phyloP scores from a whole-genome alignment of 2,113 vertebrate genomes.

The Cavia aperea region DNA sequence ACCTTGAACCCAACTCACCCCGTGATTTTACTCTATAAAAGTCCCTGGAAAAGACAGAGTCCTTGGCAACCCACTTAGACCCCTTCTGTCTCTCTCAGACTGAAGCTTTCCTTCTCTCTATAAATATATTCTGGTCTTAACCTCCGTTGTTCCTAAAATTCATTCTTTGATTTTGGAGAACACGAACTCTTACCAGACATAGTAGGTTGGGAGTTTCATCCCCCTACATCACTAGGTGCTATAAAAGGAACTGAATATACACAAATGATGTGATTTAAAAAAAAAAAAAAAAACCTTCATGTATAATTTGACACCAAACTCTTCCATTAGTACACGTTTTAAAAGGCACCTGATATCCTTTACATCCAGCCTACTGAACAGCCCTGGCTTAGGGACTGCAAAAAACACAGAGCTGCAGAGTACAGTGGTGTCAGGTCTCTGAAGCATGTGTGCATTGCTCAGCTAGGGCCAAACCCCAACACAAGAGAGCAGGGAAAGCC shows the following conservation, averaged over 20 bases:
- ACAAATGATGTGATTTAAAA: not conserved
- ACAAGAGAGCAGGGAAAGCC: slow-evolving; percentile 28
- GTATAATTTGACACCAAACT: not conserved
- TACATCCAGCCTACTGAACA: not conserved
- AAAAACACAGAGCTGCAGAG: not conserved
- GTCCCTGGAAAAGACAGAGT: no score
- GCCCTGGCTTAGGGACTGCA: not conserved
- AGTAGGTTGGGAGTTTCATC: no score
- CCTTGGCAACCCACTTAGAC: no score
- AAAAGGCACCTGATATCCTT: not conserved
- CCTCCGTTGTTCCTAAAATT: no score
- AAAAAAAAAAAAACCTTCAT: not conserved
- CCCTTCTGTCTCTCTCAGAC: no score
- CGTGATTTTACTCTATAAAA: no score
- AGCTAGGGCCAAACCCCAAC: slow-evolving; percentile 24
- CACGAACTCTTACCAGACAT: no score
- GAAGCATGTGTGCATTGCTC: not conserved
- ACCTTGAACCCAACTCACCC: no score
- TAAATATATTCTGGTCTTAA: no score
- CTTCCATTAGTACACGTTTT: not conserved
- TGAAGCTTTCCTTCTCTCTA: no score
- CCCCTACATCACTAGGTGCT: no score
- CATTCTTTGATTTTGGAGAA: no score
- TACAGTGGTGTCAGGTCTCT: not conserved
- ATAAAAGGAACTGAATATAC: not conserved